Conservation (phyloP, 2,888 invertebrate species). For the Hipparchia semele region DNA sequence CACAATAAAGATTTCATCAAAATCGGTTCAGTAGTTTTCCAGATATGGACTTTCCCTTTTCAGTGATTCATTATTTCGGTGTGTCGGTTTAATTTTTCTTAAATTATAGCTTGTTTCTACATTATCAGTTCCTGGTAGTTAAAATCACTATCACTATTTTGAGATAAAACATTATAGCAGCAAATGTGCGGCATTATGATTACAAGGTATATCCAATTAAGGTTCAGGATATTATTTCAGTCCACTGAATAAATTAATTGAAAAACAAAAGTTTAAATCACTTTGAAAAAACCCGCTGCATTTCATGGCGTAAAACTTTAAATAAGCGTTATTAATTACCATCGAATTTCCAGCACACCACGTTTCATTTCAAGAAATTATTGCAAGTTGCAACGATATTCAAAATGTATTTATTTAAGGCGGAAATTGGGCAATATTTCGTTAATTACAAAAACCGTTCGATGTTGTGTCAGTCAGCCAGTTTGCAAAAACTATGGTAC, state of each 20-base stretch:
- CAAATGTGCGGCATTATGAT: neutral
- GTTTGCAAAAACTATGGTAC: neutral
- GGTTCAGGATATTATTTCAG: neutral
- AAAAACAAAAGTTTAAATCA: neutral
- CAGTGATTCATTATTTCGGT: too few relatives aligned
- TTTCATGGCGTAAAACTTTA: neutral
- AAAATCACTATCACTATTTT: too few relatives aligned
- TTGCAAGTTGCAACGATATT: slow-evolving; percentile 12
- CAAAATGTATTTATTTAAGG: slow-evolving; percentile 2
- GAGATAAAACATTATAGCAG: too few relatives aligned
- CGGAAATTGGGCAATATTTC: neutral
- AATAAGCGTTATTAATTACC: slow-evolving; percentile 1
- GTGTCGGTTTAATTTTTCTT: too few relatives aligned
- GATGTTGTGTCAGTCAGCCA: neutral
- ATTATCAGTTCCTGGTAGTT: too few relatives aligned
- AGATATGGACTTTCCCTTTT: too few relatives aligned
- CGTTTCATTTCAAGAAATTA: slow-evolving; percentile 7
- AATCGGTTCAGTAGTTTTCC: too few relatives aligned
- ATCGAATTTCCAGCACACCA: neutral
- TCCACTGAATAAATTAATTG: neutral
- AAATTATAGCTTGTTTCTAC: too few relatives aligned
- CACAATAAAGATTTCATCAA: too few relatives aligned
- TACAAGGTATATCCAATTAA: too few relatives aligned
- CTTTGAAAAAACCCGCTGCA: neutral
- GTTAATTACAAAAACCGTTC: neutral